Evolutionary conservation across 2,797 vertebrate genomes (phyloP).

Genomic region (Hippopotamyrus pictus): DNA sequence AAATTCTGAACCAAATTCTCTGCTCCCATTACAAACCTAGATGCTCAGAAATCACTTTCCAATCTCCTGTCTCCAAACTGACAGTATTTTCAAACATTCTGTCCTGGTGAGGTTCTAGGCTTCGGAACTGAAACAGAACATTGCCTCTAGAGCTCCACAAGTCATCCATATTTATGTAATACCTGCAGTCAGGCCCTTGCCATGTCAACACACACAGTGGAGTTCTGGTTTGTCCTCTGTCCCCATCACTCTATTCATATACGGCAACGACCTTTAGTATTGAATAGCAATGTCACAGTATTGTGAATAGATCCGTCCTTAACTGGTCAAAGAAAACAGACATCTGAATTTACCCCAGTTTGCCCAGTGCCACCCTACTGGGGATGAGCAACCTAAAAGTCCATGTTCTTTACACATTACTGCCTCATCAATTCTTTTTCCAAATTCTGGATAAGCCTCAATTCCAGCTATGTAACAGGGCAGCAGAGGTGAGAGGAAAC

Average conservation of each 20-base stretch:
- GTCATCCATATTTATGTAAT: slow-evolving; percentile 46
- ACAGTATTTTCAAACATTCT: not conserved
- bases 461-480: not conserved
- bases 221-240: slow-evolving; percentile 23
- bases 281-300: not conserved
- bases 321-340: not conserved
- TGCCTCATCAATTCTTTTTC: not conserved
- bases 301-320: not conserved
- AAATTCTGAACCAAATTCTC: not conserved
- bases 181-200: slow-evolving; percentile 14
- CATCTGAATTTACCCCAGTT: not conserved
- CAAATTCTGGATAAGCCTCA: not conserved
- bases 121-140: not conserved
- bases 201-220: not conserved
- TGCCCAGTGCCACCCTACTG: not conserved
- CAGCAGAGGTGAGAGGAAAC: not conserved
- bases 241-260: slow-evolving; percentile 43
- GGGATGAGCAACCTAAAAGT: not conserved
- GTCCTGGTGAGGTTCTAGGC: not conserved
- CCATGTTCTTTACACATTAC: not conserved
- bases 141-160: slow-evolving; percentile 21
- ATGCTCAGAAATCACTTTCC: slow-evolving; percentile 19
- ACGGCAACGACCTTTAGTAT: slow-evolving; percentile 22
- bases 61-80: not conserved
- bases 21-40: slow-evolving; percentile 1